Conservation (phyloP, 2,113 vertebrate genomes). For the Otolemur garnettii region DNA sequence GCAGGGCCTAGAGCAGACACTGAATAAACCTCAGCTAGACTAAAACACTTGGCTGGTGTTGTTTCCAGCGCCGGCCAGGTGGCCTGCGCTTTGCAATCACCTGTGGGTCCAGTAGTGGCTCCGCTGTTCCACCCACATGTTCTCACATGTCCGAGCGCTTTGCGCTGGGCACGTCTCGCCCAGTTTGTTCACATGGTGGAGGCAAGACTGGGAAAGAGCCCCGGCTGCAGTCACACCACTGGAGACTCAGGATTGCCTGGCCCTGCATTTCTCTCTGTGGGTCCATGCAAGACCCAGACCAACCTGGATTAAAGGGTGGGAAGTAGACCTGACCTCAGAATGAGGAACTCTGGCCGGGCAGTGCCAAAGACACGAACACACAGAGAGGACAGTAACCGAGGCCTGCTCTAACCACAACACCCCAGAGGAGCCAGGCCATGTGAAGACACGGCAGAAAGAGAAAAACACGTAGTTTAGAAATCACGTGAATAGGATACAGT, state of each 20-base stretch:
- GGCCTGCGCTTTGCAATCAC: neutral
- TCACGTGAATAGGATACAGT: neutral
- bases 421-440: neutral
- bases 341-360: neutral
- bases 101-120: neutral
- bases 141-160: neutral
- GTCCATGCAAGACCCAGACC: neutral
- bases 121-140: neutral
- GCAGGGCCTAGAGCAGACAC: no score
- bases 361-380: neutral
- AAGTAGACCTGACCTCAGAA: neutral
- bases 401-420: fast-evolving
- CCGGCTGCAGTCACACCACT: no score
- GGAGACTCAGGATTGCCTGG: neutral
- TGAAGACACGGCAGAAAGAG: neutral
- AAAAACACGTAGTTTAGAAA: neutral
- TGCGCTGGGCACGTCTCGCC: fast-evolving
- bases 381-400: neutral
- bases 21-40: no score
- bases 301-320: neutral
- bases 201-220: neutral
- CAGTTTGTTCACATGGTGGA: neutral
- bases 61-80: neutral
- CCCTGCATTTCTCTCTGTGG: neutral
- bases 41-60: no score